Base-by-base conservation (phyloP, 2,888 invertebrate genomes). In the Calameuta pallipes region DNA sequence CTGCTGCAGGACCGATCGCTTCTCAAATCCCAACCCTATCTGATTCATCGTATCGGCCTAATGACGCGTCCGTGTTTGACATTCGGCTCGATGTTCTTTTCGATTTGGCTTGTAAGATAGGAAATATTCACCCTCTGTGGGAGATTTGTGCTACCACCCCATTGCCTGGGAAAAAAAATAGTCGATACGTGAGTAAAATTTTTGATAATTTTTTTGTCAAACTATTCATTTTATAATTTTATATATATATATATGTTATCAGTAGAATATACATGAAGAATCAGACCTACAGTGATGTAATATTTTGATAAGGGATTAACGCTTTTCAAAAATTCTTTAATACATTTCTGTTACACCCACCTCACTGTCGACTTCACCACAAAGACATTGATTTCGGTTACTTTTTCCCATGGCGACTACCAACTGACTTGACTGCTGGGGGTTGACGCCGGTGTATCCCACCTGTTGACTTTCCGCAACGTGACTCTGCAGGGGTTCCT, bases 401-500 rank as follows among this genome's bases (percentile, higher is more conserved):
- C 88, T 90, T 91, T 91, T 91, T 91, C 91, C 91, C 91, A 91
- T 89, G 85, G 84, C 82, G 89, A 87, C 87, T 86, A 86, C 89
- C 90, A 90, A 89, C 89, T 88, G 89, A 90, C 90, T 87, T 88
- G 79, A 85, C 87, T 86, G 90, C 90, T 90, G 90, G 90, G 75
- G 75, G 78, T 70, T 89, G 86, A 86, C 83, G 76, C 80, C 83
- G 82, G 79, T 84, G 86, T 86, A 87, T 89, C 90, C 91, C 91
- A 91, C 91, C 91, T 91, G 91, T 91, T 91, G 91, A 91, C 90
- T 91, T 91, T 89, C 88, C 88, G 86, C 88, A 87, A 85, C 85
- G 87, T 87, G 85, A 86, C 84, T 88, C 86, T 84, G 81, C 77
- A 70, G 70, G 70, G 33, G 41, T 15, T 41, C 41, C 41, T 41